phyloP scores from a whole-genome alignment of 92 coral and sea anemone species.

The Heteractis magnifica region DNA sequence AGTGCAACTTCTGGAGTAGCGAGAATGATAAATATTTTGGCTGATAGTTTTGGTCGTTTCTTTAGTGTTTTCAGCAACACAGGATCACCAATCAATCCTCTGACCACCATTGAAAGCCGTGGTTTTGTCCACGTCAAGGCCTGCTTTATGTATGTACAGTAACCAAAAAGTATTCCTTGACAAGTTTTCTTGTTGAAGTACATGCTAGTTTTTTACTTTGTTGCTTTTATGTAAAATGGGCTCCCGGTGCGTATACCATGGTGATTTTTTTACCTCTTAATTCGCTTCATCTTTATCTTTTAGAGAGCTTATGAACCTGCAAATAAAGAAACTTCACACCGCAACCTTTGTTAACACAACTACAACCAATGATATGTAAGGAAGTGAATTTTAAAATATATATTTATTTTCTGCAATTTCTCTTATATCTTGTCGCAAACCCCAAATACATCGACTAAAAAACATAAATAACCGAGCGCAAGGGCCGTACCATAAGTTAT shows the following conservation, averaged over 20 bases:
- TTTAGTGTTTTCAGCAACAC: conserved; percentile 38
- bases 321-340: conserved; percentile 47
- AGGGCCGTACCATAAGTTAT: too few relatives aligned
- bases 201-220: too few relatives aligned
- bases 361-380: conserved; percentile 54
- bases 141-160: conserved; percentile 54
- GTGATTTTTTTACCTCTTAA: background rate
- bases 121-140: conserved; percentile 59
- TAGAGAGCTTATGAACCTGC: conserved; percentile 46
- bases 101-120: conserved; percentile 52
- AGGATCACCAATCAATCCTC: conserved; percentile 40
- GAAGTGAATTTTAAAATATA: background rate
- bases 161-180: background rate
- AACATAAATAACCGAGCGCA: too few relatives aligned
- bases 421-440: too few relatives aligned
- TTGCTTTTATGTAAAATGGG: too few relatives aligned
- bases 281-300: background rate
- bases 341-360: conserved; percentile 57
- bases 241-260: too few relatives aligned
- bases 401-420: too few relatives aligned
- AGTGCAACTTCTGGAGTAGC: background rate
- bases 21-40: background rate
- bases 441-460: too few relatives aligned
- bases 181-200: background rate
- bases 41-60: background rate